Evolutionary conservation across 2,797 vertebrate genomes (phyloP).

Genomic region (Sciurus carolinensis): DNA sequence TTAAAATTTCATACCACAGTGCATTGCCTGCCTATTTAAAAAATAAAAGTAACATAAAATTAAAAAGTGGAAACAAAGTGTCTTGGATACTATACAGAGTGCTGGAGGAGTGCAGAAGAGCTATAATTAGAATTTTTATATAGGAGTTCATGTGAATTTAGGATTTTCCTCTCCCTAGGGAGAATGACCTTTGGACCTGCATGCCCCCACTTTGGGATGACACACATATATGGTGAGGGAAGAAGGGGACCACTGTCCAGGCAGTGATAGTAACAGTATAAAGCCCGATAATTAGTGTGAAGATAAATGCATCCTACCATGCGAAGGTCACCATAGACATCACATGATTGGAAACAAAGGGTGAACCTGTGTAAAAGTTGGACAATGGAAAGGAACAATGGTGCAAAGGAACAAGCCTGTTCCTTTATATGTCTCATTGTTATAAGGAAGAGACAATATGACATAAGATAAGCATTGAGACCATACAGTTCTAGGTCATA

Average conservation of each 20-base stretch:
- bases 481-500: neutral
- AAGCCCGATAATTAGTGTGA: neutral
- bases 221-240: neutral
- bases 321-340: constrained; percentile 10
- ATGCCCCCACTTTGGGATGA: neutral
- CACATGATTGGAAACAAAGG: constrained; percentile 11
- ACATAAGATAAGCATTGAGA: constrained; percentile 25
- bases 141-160: neutral
- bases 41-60: constrained; percentile 34
- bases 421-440: neutral
- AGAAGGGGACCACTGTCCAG: neutral
- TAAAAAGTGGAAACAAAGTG: neutral
- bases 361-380: constrained; percentile 13
- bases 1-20: constrained; percentile 26
- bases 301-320: constrained; percentile 43
- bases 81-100: neutral
- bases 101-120: neutral
- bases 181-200: neutral
- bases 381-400: constrained; percentile 33
- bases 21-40: neutral
- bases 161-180: neutral
- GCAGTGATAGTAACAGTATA: constrained; percentile 31
- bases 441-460: constrained; percentile 27
- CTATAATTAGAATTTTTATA: constrained; percentile 54
- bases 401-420: neutral